These are phyloP conservation scores for Sitta europaea DNA, from an alignment of 2,113 vertebrate species.

Conservation along the genomic window DNA sequence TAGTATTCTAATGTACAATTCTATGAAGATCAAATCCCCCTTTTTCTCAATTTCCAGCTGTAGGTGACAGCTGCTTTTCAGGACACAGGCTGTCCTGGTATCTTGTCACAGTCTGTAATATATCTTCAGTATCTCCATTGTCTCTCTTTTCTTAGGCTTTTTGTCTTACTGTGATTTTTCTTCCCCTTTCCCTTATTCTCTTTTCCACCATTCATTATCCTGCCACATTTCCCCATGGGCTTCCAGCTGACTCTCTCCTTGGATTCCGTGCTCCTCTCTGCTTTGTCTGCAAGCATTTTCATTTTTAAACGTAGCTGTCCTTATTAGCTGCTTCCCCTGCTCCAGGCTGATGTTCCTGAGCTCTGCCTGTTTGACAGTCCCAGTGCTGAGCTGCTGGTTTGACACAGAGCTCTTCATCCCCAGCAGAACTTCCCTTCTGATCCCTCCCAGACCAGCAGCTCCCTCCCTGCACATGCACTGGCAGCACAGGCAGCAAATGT, in stretches of 20 bases:
- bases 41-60: neutral
- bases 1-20: neutral
- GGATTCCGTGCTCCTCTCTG: neutral
- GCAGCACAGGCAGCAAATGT: neutral
- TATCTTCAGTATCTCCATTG: neutral
- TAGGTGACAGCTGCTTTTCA: neutral
- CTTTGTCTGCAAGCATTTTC: neutral
- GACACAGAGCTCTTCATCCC: neutral
- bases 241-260: neutral
- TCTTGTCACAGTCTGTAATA: neutral
- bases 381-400: neutral
- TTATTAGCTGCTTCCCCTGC: neutral
- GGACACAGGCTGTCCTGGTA: neutral
- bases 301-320: neutral
- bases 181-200: neutral
- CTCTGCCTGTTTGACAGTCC: neutral
- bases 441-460: neutral
- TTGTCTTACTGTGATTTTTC: neutral
- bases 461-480: fast-evolving
- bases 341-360: neutral
- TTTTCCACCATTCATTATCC: neutral
- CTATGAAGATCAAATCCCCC: neutral
- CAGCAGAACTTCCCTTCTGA: neutral
- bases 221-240: neutral
- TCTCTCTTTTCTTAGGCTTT: neutral